Conservation (phyloP, 2,113 vertebrate genomes). For the Phodopus roborovskii region DNA sequence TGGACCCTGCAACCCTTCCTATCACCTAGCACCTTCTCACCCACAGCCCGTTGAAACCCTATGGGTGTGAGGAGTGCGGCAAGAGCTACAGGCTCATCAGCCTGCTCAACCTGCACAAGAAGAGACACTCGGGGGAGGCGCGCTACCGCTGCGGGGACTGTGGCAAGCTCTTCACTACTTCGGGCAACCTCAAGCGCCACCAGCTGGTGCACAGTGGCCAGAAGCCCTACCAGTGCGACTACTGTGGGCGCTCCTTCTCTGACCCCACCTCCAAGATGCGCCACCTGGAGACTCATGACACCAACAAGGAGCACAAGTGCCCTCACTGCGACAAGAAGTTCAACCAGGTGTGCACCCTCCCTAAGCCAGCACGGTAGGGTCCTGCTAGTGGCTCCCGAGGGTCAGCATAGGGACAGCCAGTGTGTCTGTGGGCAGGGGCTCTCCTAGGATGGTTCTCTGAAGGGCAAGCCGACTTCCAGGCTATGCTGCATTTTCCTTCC, state of each 20-base stretch:
- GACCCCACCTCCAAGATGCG: slow-evolving; percentile 99
- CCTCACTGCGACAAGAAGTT: slow-evolving; percentile 98
- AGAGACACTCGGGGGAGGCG: slow-evolving; percentile 97
- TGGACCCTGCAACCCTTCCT: not conserved
- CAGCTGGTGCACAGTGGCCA: slow-evolving; percentile 98
- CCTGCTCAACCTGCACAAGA: slow-evolving; percentile 97
- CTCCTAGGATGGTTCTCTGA: too few relatives aligned
- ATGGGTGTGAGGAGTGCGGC: slow-evolving; percentile 95
- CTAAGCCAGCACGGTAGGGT: not conserved
- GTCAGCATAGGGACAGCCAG: not conserved
- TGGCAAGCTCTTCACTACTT: slow-evolving; percentile 97
- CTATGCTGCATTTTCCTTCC: not conserved
- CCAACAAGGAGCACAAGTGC: slow-evolving; percentile 97
- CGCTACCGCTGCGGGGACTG: slow-evolving; percentile 96
- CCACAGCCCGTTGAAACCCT: slow-evolving; percentile 94
- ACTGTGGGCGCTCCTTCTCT: slow-evolving; percentile 96
- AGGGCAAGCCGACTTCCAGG: too few relatives aligned
- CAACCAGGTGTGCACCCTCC: slow-evolving; percentile 92
- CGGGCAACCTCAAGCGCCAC: slow-evolving; percentile 97
- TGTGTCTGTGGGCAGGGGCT: not conserved
- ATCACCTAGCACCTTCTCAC: fast-evolving
- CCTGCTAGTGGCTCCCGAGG: too few relatives aligned
- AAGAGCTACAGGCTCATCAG: slow-evolving; percentile 99
- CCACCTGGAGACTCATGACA: slow-evolving; percentile 97
- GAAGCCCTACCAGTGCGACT: slow-evolving; percentile 97